Conservation (phyloP, 2,888 invertebrate species). For the Philereme vetulata region DNA sequence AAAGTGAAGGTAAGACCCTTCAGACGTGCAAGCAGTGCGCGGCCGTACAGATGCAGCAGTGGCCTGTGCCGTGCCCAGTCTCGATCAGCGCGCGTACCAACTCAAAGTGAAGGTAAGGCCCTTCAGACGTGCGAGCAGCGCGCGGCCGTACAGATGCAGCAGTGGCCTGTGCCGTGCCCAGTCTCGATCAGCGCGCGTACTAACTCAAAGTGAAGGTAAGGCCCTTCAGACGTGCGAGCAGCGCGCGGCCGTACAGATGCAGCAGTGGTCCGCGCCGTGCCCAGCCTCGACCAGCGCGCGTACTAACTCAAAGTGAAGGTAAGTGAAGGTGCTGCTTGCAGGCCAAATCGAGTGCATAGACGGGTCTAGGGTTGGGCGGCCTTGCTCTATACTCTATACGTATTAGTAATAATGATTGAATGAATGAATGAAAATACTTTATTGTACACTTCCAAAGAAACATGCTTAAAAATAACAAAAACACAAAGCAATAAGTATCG, state of each 20-base stretch:
- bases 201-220: constrained; percentile 83
- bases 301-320: constrained; percentile 85
- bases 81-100: constrained; percentile 89
- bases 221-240: constrained; percentile 34
- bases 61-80: constrained; percentile 78
- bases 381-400: no score
- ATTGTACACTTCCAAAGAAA: no score
- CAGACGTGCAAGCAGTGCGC: no score
- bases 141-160: constrained; percentile 55
- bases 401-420: no score
- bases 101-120: constrained; percentile 77
- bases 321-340: not conserved
- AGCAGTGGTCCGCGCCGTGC: constrained; percentile 68
- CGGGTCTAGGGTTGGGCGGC: no score
- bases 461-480: no score
- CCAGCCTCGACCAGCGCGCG: constrained; percentile 88
- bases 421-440: no score
- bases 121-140: constrained; percentile 83
- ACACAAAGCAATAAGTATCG: no score
- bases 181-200: constrained; percentile 88
- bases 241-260: constrained; percentile 68
- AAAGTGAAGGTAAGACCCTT: constrained; percentile 81
- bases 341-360: no score
- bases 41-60: constrained; percentile 55
- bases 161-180: constrained; percentile 75